Conservation (phyloP, 2,797 vertebrate species). For the Zalophus californianus region DNA sequence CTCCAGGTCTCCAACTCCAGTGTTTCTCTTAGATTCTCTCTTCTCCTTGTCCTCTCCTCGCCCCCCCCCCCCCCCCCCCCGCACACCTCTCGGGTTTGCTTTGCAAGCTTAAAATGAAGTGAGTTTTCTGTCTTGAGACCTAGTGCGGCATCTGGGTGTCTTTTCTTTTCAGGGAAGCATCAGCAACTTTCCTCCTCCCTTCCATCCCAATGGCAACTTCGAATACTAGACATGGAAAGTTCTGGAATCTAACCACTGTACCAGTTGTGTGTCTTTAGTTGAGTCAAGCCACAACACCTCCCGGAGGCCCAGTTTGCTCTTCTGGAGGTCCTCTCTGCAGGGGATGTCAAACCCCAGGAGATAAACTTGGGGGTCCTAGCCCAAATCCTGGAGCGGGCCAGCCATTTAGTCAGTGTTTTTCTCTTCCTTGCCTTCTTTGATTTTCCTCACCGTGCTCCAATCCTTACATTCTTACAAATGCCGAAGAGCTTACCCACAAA, state of each 20-base stretch:
- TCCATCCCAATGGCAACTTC: not conserved
- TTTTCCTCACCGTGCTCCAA: not conserved
- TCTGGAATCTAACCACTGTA: not conserved
- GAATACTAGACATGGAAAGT: not conserved
- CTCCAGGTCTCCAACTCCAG: constrained; percentile 44
- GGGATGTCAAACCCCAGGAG: not conserved
- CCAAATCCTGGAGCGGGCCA: not conserved
- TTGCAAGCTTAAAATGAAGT: constrained; percentile 76
- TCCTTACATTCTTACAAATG: not conserved
- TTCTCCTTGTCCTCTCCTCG: constrained; percentile 66
- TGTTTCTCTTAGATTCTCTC: constrained; percentile 78
- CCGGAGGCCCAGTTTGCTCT: not conserved
- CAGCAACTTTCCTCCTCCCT: not conserved
- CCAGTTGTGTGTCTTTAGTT: not conserved
- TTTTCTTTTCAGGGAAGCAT: constrained; percentile 10
- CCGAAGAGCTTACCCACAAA: not conserved
- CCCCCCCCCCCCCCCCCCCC: not conserved
- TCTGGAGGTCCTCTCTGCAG: not conserved
- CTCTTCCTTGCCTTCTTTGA: not conserved
- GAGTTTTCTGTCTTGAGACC: constrained; percentile 55
- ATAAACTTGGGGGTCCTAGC: too few relatives aligned
- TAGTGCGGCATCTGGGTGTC: constrained; percentile 44
- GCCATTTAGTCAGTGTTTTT: not conserved
- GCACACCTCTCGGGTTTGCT: constrained; percentile 68
- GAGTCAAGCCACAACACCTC: not conserved